phyloP scores from a whole-genome alignment of 2,888 invertebrate species.

The Pantelozetes paolii region DNA sequence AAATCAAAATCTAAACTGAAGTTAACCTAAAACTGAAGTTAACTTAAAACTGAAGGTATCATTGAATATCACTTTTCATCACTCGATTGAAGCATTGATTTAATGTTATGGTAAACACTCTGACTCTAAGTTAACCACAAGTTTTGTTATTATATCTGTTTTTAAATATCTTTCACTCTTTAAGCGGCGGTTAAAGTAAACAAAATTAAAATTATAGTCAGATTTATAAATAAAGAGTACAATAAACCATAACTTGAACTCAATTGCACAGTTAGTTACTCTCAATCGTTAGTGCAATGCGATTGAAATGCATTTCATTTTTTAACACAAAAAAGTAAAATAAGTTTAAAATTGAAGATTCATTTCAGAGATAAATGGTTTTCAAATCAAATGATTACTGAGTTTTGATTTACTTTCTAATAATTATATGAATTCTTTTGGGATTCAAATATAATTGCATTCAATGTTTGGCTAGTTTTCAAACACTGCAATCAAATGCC shows the following conservation, averaged over 20 bases:
- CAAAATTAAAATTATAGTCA: constrained; percentile 10
- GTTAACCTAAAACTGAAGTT: too few relatives aligned
- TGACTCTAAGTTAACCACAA: not conserved
- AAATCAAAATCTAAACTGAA: too few relatives aligned
- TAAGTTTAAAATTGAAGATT: not conserved
- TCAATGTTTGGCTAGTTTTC: too few relatives aligned
- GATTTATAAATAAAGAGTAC: constrained; percentile 30
- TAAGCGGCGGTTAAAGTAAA: constrained; percentile 7
- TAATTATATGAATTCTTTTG: too few relatives aligned
- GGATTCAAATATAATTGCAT: too few relatives aligned
- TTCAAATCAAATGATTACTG: too few relatives aligned
- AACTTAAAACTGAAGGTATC: not conserved
- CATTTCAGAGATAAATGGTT: not conserved
- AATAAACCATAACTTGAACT: constrained; percentile 24
- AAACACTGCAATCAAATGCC: too few relatives aligned
- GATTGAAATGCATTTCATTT: not conserved
- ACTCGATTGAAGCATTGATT: not conserved
- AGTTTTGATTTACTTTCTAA: too few relatives aligned
- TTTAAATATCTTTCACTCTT: constrained; percentile 4
- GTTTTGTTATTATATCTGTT: not conserved
- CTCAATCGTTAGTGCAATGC: not conserved
- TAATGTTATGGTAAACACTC: not conserved
- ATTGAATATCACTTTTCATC: not conserved
- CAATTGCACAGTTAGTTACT: not conserved
- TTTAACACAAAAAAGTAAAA: not conserved